phyloP scores from a whole-genome alignment of 2,888 invertebrate genomes.

The Drosophila kanekoi region DNA sequence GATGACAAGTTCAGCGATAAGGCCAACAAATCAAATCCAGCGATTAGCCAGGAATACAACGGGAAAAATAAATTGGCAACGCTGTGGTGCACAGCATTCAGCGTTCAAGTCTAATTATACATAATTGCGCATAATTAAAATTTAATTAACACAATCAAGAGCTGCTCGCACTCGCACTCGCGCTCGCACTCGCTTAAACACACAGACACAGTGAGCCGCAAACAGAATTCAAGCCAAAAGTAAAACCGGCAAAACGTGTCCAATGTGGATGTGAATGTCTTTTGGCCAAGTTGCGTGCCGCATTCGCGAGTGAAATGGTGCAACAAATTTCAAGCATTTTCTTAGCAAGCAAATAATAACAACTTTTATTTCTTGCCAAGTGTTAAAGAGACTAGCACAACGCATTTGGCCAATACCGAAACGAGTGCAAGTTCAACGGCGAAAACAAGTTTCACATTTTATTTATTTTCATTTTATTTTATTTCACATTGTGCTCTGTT shows the following conservation, averaged over 20 bases:
- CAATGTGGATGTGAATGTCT: constrained; percentile 44
- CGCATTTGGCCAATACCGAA: constrained; percentile 43
- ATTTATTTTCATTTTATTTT: constrained; percentile 21
- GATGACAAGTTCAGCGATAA: constrained; percentile 51
- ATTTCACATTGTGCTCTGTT: constrained; percentile 26
- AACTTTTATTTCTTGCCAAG: constrained; percentile 67
- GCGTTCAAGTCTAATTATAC: constrained; percentile 67
- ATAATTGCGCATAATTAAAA: constrained; percentile 74
- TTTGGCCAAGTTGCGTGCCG: constrained; percentile 66
- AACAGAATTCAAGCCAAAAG: constrained; percentile 36
- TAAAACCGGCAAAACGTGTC: constrained; percentile 78
- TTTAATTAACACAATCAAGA: constrained; percentile 79
- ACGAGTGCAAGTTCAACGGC: constrained; percentile 78
- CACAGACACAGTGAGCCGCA: not conserved
- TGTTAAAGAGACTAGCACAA: constrained; percentile 46
- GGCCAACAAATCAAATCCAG: constrained; percentile 43
- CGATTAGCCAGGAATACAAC: constrained; percentile 34
- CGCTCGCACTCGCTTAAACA: not conserved
- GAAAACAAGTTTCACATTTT: constrained; percentile 70
- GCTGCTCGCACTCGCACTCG: constrained; percentile 39
- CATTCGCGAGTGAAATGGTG: constrained; percentile 37
- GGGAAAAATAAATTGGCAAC: constrained; percentile 59
- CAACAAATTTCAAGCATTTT: constrained; percentile 47
- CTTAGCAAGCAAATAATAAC: constrained; percentile 39
- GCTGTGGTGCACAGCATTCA: constrained; percentile 50